Percentiles rank a stretch among this genome's conserved stretches.
Conservation (phyloP, 2,888 invertebrate genomes). For the Eucera pruinosa region DNA sequence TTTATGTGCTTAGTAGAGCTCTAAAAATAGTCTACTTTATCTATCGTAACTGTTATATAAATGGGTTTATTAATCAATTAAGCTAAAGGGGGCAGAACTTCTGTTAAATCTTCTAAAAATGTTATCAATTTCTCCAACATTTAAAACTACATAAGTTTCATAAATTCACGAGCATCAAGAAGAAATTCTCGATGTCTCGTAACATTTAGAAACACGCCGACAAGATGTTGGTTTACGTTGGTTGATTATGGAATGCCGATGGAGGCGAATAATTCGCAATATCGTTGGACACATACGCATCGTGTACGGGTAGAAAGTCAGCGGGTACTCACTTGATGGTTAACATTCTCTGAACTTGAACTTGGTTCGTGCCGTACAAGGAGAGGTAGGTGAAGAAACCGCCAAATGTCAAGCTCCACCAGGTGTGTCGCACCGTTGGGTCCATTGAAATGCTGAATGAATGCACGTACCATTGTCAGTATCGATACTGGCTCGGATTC, state of each 20-base stretch:
- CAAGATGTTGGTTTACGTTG: not conserved
- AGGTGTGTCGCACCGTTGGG: constrained; percentile 92
- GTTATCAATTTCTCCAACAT: not conserved
- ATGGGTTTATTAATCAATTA: no score
- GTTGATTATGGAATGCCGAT: constrained; percentile 28
- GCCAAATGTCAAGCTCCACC: constrained; percentile 92
- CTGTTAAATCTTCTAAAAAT: no score
- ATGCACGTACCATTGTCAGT: constrained; percentile 51
- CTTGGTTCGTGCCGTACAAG: constrained; percentile 93
- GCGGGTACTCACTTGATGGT: constrained; percentile 81
- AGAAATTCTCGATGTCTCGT: not conserved
- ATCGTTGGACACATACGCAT: not conserved
- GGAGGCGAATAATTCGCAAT: constrained; percentile 16
- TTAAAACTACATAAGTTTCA: not conserved
- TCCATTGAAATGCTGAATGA: constrained; percentile 89
- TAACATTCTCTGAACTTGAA: constrained; percentile 87
- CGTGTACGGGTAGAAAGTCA: constrained; percentile 49
- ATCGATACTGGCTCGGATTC: constrained; percentile 40
- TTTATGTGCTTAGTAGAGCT: no score
- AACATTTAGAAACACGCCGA: not conserved
- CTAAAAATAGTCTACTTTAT: no score
- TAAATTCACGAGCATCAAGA: not conserved
- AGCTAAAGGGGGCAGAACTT: no score
- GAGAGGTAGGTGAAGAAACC: constrained; percentile 92
- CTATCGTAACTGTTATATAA: no score